Evolutionary conservation across 2,888 invertebrate species (phyloP), one percentile per base, ranked within the genome.

Genomic region (Rosalia funebris): DNA sequence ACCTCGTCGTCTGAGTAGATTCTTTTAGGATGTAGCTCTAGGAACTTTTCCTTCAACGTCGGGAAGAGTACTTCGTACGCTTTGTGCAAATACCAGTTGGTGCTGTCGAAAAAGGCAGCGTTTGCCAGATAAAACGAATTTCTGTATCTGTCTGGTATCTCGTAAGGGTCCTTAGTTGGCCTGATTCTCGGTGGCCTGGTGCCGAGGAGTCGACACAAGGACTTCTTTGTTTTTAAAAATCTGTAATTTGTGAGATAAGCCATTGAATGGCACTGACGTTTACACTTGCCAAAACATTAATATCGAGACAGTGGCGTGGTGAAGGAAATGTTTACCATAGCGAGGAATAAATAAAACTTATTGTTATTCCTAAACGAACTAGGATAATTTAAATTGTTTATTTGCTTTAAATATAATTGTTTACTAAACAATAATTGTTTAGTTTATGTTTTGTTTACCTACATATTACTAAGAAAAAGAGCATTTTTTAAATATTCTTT

Each of bases 81-180:
- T 48, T 69, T 66, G 60, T 80, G 79, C 1, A 79, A 59, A 63
- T 73, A 81, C 76, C 80, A 81, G 48, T 78, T 78, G 1, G 75
- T 71, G 46, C 74, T 75, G 57, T 81, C 80, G 61, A 75, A 77
- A 17, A 79, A 69, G 2, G 77, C 68, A 1, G 81, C 79, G 58
- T 81, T 81, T 10, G 80, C 81, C 17, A 79, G 65, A 60, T 77
- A 79, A 58, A 81, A 79, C 2, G 77, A 69, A 52, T 80, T 76
- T 58, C 71, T 65, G 62, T 79, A 80, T 34, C 75, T 63, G 46
- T 77, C 74, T 0, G 81, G 81, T 19, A 81, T 77, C 57, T 77
- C 76, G 52, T 80, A 80, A 4, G 65, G 46, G 9, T 34, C 11
- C 36, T 20, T 44, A 12, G 9, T 2, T 11, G 36, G 14, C 4